Conservation (phyloP, 2,797 vertebrate species). For the Lagodon rhomboides region DNA sequence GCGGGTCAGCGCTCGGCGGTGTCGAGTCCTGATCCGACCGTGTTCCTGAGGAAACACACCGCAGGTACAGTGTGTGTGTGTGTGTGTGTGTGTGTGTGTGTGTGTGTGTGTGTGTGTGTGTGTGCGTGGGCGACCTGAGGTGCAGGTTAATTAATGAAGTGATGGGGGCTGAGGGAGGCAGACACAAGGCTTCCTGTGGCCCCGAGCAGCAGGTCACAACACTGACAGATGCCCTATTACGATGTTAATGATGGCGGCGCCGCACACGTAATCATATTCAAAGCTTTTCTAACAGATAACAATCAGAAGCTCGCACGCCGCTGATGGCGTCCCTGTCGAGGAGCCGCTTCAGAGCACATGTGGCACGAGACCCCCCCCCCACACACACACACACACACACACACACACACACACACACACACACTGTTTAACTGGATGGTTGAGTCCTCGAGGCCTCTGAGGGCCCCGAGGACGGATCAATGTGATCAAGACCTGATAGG, state of each 20-base stretch:
- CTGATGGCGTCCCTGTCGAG: constrained; percentile 67
- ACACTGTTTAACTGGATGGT: constrained; percentile 26
- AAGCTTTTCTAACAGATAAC: constrained; percentile 81
- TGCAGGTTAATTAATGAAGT: constrained; percentile 88
- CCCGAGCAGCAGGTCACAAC: constrained; percentile 81
- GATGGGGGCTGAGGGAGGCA: constrained; percentile 61
- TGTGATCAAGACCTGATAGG: constrained; percentile 64
- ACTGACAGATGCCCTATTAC: constrained; percentile 89
- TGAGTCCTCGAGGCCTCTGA: constrained; percentile 5
- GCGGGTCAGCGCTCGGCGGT: constrained; percentile 53
- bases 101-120: not conserved
- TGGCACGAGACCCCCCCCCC: constrained; percentile 57
- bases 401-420: not conserved
- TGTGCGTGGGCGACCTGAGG: constrained; percentile 55
- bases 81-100: constrained; percentile 59
- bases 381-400: not conserved
- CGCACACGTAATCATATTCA: constrained; percentile 86
- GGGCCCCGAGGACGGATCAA: constrained; percentile 40
- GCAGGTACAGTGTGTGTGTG: constrained; percentile 18
- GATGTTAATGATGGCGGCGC: constrained; percentile 86
- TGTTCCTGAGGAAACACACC: constrained; percentile 57
- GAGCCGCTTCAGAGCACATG: constrained; percentile 69
- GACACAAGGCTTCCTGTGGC: constrained; percentile 48
- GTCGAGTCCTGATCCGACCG: constrained; percentile 34
- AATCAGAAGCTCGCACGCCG: constrained; percentile 73